phyloP scores from a whole-genome alignment of 2,113 vertebrate genomes.

The Rhinopomastus cyanomelas region DNA sequence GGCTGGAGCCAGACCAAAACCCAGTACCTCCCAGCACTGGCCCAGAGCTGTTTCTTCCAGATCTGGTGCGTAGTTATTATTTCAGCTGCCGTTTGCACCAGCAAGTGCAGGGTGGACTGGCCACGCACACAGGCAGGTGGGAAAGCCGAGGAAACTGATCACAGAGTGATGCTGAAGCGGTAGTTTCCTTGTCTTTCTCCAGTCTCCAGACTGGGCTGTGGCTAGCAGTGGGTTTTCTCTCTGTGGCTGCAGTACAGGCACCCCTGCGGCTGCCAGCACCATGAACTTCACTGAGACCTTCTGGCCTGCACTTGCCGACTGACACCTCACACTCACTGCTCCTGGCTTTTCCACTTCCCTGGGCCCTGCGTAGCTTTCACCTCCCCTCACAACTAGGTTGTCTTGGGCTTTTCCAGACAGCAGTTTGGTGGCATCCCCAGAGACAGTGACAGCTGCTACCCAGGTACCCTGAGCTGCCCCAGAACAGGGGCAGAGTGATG shows the following conservation, averaged over 20 bases:
- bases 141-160: not conserved
- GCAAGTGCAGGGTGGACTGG: accelerated
- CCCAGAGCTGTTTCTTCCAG: accelerated
- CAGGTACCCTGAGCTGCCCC: not conserved
- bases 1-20: not conserved
- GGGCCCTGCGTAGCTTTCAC: not conserved
- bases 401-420: not conserved
- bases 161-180: accelerated
- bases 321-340: not conserved
- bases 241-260: not conserved
- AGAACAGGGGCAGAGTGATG: not conserved
- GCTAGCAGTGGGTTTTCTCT: not conserved
- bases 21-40: accelerated
- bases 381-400: accelerated
- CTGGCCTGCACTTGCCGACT: not conserved
- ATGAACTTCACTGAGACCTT: not conserved
- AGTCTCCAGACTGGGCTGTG: accelerated
- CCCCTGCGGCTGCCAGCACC: not conserved
- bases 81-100: not conserved
- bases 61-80: not conserved
- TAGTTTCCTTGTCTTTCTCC: not conserved
- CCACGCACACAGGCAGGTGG: accelerated
- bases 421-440: not conserved
- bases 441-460: accelerated
- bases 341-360: not conserved